These are phyloP conservation scores for Polyodon spathula DNA, from an alignment of 2,113 vertebrate species.

Conservation along the genomic window DNA sequence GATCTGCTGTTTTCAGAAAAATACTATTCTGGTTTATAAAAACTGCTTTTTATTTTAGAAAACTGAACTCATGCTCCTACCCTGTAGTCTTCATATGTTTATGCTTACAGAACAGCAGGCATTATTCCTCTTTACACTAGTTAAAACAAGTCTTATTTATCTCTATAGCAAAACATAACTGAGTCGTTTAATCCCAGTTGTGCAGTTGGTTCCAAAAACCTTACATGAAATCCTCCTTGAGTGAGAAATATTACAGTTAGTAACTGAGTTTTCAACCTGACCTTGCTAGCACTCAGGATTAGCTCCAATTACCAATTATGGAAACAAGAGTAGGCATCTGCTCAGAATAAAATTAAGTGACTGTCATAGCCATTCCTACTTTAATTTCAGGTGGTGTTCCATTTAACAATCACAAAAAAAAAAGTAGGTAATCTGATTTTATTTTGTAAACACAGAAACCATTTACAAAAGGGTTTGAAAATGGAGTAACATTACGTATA, in stretches of 20 bases:
- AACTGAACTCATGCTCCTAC: too few relatives aligned
- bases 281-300: slow-evolving; percentile 24
- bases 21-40: too few relatives aligned
- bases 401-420: neutral
- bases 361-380: neutral
- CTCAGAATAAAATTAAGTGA: neutral
- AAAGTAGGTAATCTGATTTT: neutral
- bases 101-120: too few relatives aligned
- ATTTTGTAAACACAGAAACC: neutral
- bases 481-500: too few relatives aligned
- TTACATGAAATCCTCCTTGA: slow-evolving; percentile 23
- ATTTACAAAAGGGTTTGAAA: too few relatives aligned
- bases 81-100: too few relatives aligned
- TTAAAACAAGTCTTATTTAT: too few relatives aligned
- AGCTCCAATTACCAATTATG: slow-evolving; percentile 33
- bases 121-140: too few relatives aligned
- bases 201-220: slow-evolving; percentile 3
- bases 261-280: slow-evolving; percentile 21
- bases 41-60: too few relatives aligned
- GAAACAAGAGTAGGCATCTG: slow-evolving; percentile 26
- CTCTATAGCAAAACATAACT: neutral
- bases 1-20: too few relatives aligned
- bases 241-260: slow-evolving; percentile 22
- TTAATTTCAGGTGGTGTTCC: neutral
- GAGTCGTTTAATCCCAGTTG: neutral